These are phyloP conservation scores for Hirtodrosophila histrioides DNA, from an alignment of 2,888 invertebrate species.

Conservation along the genomic window DNA sequence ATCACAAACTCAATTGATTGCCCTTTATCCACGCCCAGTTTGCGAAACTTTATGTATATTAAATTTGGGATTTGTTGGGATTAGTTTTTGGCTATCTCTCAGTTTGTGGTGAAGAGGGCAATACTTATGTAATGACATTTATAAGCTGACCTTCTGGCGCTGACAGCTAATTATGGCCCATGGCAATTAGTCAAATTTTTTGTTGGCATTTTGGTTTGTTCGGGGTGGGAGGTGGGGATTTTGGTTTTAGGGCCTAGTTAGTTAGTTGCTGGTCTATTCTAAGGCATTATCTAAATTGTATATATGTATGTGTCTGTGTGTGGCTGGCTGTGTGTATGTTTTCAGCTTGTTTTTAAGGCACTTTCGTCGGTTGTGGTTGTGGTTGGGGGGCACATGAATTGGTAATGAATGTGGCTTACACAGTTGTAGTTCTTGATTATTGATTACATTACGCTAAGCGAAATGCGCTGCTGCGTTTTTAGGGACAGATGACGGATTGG, in stretches of 20 bases:
- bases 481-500: conserved; percentile 33
- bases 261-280: conserved; percentile 9
- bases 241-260: conserved; percentile 9
- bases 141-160: conserved; percentile 52
- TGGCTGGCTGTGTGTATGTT: background rate
- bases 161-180: conserved; percentile 71
- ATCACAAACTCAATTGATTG: conserved; percentile 41
- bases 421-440: conserved; percentile 24
- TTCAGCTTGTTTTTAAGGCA: background rate
- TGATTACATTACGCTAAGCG: conserved; percentile 37
- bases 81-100: conserved; percentile 15
- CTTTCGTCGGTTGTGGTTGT: background rate
- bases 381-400: conserved; percentile 40
- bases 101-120: conserved; percentile 10
- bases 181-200: conserved; percentile 58
- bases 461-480: background rate
- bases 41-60: conserved; percentile 35
- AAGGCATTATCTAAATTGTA: conserved; percentile 36
- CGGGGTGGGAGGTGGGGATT: no score
- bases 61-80: conserved; percentile 36
- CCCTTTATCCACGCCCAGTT: conserved; percentile 5
- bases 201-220: background rate
- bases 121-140: conserved; percentile 54
- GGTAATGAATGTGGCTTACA: conserved; percentile 46
- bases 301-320: conserved; percentile 8